Evolutionary conservation across 1,140 invertebrate species (phyloP).

Genomic region (Heliconius congener): DNA sequence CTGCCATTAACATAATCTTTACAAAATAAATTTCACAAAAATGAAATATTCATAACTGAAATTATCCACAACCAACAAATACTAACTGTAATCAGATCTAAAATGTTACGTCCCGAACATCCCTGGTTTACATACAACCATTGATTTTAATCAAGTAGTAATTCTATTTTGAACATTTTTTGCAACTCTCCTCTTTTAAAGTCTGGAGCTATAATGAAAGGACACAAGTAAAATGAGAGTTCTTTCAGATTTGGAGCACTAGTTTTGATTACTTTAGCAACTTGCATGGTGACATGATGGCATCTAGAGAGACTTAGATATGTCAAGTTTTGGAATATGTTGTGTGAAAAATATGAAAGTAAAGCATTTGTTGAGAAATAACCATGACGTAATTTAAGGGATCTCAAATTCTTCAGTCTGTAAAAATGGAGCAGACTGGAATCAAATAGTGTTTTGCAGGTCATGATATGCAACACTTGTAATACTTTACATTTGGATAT

Average conservation of each 20-base stretch:
- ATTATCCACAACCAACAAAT: no score
- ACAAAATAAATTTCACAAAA: no score
- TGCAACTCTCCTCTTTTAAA: constrained; percentile 77
- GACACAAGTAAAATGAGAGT: constrained; percentile 79
- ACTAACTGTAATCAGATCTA: no score
- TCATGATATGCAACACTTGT: constrained; percentile 78
- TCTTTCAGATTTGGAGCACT: constrained; percentile 78
- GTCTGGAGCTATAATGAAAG: constrained; percentile 74
- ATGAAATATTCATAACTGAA: no score
- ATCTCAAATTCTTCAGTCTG: constrained; percentile 73
- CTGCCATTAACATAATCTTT: no score
- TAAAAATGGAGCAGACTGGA: constrained; percentile 76
- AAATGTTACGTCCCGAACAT: no score
- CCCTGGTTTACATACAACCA: constrained; percentile 40
- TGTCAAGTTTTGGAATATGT: constrained; percentile 74
- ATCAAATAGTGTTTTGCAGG: constrained; percentile 80
- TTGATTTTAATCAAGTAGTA: constrained; percentile 71
- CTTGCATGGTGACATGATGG: constrained; percentile 77
- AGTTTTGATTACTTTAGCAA: constrained; percentile 74
- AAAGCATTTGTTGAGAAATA: constrained; percentile 79
- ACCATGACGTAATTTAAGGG: constrained; percentile 77
- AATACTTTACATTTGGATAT: constrained; percentile 74
- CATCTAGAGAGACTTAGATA: constrained; percentile 79
- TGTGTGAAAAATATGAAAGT: constrained; percentile 76
- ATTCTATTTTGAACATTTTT: constrained; percentile 77